These are phyloP conservation scores for Prolemur simus DNA, from an alignment of 2,113 vertebrate genomes.

Conservation along the genomic window DNA sequence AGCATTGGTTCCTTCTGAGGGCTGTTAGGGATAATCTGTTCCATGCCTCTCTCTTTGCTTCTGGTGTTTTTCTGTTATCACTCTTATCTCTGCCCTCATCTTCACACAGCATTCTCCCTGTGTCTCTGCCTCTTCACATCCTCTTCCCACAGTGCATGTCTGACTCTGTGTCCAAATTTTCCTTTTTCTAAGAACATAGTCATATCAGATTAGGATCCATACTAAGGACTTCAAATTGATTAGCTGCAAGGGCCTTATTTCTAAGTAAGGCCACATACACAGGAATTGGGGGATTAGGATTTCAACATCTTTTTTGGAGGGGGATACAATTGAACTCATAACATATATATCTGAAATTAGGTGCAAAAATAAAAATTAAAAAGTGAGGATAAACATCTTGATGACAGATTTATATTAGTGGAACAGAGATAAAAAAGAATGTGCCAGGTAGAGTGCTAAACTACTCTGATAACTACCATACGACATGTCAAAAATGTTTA, in stretches of 20 bases:
- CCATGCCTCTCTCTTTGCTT: background rate
- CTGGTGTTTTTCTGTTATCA: background rate
- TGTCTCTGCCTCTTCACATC: background rate
- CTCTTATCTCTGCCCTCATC: background rate
- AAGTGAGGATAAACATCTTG: background rate
- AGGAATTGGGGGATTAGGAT: background rate
- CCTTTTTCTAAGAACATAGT: background rate
- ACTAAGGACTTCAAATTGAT: background rate
- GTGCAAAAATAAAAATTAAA: background rate
- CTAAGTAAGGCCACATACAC: background rate
- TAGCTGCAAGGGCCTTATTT: background rate
- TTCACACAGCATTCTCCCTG: background rate
- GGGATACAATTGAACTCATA: background rate
- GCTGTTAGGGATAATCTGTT: background rate
- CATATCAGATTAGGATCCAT: background rate
- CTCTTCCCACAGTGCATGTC: background rate
- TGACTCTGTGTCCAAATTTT: background rate
- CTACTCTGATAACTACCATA: background rate
- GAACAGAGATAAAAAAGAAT: background rate
- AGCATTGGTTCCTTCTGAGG: background rate
- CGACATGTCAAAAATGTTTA: background rate
- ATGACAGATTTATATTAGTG: background rate
- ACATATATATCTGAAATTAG: background rate
- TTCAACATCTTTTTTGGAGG: background rate
- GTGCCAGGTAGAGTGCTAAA: background rate